phyloP scores from a whole-genome alignment of 2,888 invertebrate species.

The Entomobrya multifasciata region DNA sequence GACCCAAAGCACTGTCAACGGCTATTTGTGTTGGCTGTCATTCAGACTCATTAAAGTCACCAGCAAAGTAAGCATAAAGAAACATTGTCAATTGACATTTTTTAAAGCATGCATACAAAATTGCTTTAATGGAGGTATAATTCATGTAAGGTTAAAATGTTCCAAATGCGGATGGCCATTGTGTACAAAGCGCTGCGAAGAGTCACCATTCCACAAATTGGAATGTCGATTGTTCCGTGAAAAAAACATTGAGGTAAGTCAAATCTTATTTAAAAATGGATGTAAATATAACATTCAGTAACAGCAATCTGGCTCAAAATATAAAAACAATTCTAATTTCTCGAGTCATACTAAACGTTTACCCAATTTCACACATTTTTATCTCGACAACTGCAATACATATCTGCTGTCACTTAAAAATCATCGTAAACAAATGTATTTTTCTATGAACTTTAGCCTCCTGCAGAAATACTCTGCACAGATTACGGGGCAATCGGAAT shows the following conservation, averaged over 20 bases:
- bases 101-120: no score
- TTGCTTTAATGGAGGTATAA: no score
- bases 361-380: no score
- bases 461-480: constrained; percentile 56
- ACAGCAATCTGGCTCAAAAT: no score
- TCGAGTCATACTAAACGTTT: no score
- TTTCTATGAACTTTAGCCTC: constrained; percentile 37
- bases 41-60: constrained; percentile 62
- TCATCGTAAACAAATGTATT: background rate
- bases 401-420: no score
- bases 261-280: no score
- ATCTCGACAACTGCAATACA: no score
- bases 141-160: constrained; percentile 71
- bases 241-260: constrained; percentile 74
- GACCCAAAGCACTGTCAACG: constrained; percentile 77
- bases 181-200: constrained; percentile 79
- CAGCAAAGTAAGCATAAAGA: constrained; percentile 34
- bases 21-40: constrained; percentile 80
- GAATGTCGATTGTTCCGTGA: constrained; percentile 77
- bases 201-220: constrained; percentile 74
- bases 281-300: no score
- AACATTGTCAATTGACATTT: no score
- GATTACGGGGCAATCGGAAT: constrained; percentile 78
- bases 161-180: constrained; percentile 80
- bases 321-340: no score